Evolutionary conservation across 35 echinoderm and acorn worm genomes (phyloP).

Genomic region (Amphiura filiformis): DNA sequence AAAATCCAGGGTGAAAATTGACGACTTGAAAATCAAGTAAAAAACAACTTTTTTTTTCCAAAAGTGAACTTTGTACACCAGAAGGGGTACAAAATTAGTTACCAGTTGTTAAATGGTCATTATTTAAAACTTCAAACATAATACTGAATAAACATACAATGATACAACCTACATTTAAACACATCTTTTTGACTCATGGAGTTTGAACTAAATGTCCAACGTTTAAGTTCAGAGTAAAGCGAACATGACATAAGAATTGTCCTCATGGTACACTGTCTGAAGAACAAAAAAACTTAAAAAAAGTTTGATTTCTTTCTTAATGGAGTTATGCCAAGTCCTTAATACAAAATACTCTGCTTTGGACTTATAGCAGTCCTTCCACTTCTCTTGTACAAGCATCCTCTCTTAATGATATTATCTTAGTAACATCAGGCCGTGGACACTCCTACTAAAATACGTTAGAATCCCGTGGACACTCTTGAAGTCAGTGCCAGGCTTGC

Average conservation of each 20-base stretch:
- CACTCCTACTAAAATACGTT: too few relatives aligned
- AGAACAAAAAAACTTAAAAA: neutral
- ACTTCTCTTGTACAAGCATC: neutral
- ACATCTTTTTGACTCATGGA: neutral
- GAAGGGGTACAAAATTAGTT: neutral
- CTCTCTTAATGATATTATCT: neutral
- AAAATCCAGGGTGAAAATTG: neutral
- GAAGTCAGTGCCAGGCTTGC: too few relatives aligned
- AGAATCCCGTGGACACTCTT: too few relatives aligned
- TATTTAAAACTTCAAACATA: neutral
- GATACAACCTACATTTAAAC: neutral
- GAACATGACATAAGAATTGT: neutral
- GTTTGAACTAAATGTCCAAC: neutral
- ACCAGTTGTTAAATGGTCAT: neutral
- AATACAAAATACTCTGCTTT: conserved; percentile 7
- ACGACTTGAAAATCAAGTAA: neutral
- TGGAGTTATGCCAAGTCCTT: conserved; percentile 10
- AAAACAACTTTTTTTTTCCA: neutral
- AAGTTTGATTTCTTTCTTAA: neutral
- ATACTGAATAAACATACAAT: neutral
- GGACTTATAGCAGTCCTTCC: conserved; percentile 15
- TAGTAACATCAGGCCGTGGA: neutral
- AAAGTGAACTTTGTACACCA: neutral
- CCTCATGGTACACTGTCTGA: neutral
- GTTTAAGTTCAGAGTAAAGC: neutral